These are phyloP conservation scores for Scaptodrosophila latifasciaeformis DNA, from an alignment of 2,888 invertebrate genomes.

Conservation along the genomic window DNA sequence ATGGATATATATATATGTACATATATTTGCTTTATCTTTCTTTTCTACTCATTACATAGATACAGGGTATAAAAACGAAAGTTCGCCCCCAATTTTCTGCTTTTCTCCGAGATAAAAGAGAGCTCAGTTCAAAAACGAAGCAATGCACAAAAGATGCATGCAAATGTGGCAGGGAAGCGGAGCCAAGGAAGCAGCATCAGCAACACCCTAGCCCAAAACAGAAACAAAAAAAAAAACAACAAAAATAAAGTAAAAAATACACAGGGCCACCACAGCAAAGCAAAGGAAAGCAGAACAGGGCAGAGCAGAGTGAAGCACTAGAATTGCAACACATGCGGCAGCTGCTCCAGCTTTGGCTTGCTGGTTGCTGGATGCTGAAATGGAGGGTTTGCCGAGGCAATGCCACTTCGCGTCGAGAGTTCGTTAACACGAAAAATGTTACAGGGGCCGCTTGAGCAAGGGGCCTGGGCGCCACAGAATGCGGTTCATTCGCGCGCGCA, in stretches of 20 bases:
- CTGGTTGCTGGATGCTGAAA: constrained; percentile 14
- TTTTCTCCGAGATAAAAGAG: constrained; percentile 50
- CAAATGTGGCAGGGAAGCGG: constrained; percentile 32
- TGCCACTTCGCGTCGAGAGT: constrained; percentile 49
- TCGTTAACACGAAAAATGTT: constrained; percentile 62
- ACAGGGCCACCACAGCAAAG: background rate
- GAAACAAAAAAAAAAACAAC: constrained; percentile 29
- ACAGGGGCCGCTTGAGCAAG: constrained; percentile 27
- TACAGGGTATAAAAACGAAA: constrained; percentile 68
- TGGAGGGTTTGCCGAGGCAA: constrained; percentile 15
- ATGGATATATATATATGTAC: constrained; percentile 5
- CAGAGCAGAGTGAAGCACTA: constrained; percentile 6
- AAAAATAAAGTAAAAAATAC: constrained; percentile 1
- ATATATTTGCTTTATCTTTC: constrained; percentile 8
- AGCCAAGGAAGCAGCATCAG: constrained; percentile 48
- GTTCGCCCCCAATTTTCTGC: constrained; percentile 71
- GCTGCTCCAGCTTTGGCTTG: constrained; percentile 13
- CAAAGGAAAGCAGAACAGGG: constrained; percentile 2
- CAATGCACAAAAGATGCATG: constrained; percentile 50
- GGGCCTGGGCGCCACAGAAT: too few relatives aligned
- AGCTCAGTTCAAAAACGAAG: constrained; percentile 43
- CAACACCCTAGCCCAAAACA: constrained; percentile 22
- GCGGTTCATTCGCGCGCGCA: background rate
- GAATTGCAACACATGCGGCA: constrained; percentile 59
- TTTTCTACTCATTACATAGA: too few relatives aligned